phyloP scores from a whole-genome alignment of 2,797 vertebrate species.

The Distichodus sexfasciatus region DNA sequence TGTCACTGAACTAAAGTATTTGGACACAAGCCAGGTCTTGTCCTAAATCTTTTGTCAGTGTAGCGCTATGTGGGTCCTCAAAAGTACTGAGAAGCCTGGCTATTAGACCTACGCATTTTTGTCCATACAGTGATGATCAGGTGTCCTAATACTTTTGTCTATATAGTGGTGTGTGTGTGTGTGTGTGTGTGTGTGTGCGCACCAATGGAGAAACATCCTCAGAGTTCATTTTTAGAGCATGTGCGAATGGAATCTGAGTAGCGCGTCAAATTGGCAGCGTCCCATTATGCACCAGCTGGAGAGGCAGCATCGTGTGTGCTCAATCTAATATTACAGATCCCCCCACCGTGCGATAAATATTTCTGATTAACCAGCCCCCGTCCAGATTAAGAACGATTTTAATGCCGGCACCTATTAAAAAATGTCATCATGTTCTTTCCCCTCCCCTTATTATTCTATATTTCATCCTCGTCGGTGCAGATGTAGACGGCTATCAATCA shows the following conservation, averaged over 20 bases:
- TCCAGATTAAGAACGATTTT: constrained; percentile 30
- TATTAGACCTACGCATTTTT: no score
- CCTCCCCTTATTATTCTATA: neutral
- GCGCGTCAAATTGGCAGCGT: constrained; percentile 1
- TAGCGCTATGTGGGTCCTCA: no score
- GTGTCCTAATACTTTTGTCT: no score
- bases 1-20: no score
- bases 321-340: constrained; percentile 28
- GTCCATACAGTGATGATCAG: no score
- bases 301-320: constrained; percentile 13
- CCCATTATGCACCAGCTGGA: constrained; percentile 25
- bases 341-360: constrained; percentile 11
- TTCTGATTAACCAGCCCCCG: constrained; percentile 16
- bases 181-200: constrained; percentile 26
- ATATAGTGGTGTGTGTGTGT: no score
- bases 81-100: no score
- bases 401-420: neutral
- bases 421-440: no score
- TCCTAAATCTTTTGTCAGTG: no score
- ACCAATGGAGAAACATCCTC: constrained; percentile 48
- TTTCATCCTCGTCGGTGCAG: neutral
- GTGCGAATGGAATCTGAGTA: constrained; percentile 40
- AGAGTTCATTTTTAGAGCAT: no score
- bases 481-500: constrained; percentile 13
- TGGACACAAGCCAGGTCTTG: no score